Base-by-base conservation (phyloP, 2,113 vertebrate genomes). In the Brachirus orientalis region DNA sequence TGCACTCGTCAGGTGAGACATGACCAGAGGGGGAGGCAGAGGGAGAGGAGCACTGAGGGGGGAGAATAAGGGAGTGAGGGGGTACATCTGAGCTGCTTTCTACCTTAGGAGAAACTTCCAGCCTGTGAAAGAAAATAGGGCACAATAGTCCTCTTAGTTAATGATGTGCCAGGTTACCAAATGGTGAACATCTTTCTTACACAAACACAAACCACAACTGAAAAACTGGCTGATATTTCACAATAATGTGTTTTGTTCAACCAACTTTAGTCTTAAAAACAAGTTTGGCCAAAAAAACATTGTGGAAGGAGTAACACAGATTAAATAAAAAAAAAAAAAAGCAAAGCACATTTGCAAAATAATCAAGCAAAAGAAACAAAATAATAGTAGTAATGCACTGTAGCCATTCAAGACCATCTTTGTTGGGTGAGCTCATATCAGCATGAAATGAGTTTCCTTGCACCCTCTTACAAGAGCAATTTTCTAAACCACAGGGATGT, bases 51-150 rank as follows among this genome's bases (percentile, higher is more conserved):
- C 58, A 62, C 35, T 76, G 87, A 71, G 79, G 84, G 69, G 43
- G 86, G 77, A 78, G 40, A 43, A 43, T 82, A 69, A 88, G 92
- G 90, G 85, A 92, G 88, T 88, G 36, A 86, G 92, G 90, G 91
- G 93, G 90, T 86, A 90, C 92, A 59, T 94, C 95, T 93, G 95
- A 94, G 95, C 92, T 95, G 95, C 95, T 93, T 96, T 97, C 96
- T 97, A 96, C 95, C 93, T 95, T 94, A 96, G 96, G 93, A 96
- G 96, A 96, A 94, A 95, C 95, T 95, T 98, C 94, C 96, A 96
- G 96, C 95, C 96, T 98, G 96, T 95, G 95, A 94, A 96, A 94
- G 96, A 94, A 90, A 95, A 97, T 86, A 90, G 87, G 95, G 95
- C 94, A 96, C 87, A 94, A 95, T 93, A 91, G 90, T 94, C 95